Evolutionary conservation across 2,113 vertebrate species (phyloP).

Genomic region (Apteryx mantelli): DNA sequence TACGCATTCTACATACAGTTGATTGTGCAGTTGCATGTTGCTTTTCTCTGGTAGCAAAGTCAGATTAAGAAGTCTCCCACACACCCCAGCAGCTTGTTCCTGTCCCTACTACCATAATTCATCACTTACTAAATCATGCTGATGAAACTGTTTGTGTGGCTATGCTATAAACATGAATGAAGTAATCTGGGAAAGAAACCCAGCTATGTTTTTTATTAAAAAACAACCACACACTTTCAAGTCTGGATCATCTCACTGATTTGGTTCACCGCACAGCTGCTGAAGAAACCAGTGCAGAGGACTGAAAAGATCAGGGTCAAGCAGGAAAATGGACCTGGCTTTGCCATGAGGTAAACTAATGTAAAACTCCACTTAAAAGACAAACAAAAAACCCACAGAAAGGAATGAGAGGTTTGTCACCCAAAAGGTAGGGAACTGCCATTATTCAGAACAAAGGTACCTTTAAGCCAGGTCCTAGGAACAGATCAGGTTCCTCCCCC

Average conservation of each 20-base stretch:
- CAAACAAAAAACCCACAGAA: neutral
- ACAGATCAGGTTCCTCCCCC: neutral
- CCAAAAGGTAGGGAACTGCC: neutral
- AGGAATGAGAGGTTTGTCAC: neutral
- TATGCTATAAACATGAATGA: neutral
- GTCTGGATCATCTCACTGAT: neutral
- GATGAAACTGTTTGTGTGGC: neutral
- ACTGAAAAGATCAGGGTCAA: neutral
- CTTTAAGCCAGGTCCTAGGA: neutral
- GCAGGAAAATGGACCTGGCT: neutral
- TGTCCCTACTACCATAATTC: neutral
- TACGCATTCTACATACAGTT: neutral
- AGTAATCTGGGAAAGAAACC: conserved; percentile 17
- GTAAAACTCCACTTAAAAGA: neutral
- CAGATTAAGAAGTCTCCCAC: neutral
- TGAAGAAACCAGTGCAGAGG: neutral
- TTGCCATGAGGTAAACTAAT: neutral
- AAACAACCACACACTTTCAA: neutral
- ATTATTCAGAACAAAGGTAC: neutral
- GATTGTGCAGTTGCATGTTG: neutral
- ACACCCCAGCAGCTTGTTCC: neutral
- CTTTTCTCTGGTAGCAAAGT: neutral
- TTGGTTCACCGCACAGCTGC: neutral
- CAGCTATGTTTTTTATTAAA: neutral
- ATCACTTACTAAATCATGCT: neutral